Base-by-base conservation (phyloP, 2,797 vertebrate species). In the Champsocephalus gunnari region DNA sequence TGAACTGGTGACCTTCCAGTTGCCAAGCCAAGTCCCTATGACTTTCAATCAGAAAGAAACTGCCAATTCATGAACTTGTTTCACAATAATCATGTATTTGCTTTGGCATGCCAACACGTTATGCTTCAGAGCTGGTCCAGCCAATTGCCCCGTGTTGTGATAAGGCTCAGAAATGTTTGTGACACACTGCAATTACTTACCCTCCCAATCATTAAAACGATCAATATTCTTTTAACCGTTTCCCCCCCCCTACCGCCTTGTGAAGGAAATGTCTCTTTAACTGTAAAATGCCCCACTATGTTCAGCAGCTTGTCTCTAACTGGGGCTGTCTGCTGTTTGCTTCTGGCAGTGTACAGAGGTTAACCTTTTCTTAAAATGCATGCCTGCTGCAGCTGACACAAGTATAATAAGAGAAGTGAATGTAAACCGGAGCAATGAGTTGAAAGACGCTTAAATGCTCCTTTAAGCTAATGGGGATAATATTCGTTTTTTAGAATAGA, bases 101-200 rank as follows among this genome's bases (percentile, higher is more conserved):
- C n/a, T 75, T 83, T 75, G 65, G 67, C 77, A 75, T 4, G 19
- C n/a, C 4, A 2, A 10, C 14, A 32, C 8, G 2, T 41, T 12
- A 41, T n/a, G 14, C 47, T 60, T 51, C 2, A 2, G 61, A 89
- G 82, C 79, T 68, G 64, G 80, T 79, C 38, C n/a, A 70, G 66
- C 77, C 74, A 76, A 71, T 68, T 28, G 44, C 12, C 3, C 17
- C 16, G 17, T 83, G 69, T 65, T 71, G 61, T 17, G 21, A 48
- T 55, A 55, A 73, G 12, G 6, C 17, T 51, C 2, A 3, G 34
- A 49, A 54, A 44, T 17, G 19, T 17, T 47, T 10, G 4, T 57
- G 28, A 24, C 19, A 60, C 19, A 58, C 3, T 21, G 9, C n/a
- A 14, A 4, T 6, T 49, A 19, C 53, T 58, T 44, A 63, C 4